Evolutionary conservation across 2,888 invertebrate species (phyloP), one percentile per base, ranked within the genome.

Genomic region (Anagyrus pseudococci): DNA sequence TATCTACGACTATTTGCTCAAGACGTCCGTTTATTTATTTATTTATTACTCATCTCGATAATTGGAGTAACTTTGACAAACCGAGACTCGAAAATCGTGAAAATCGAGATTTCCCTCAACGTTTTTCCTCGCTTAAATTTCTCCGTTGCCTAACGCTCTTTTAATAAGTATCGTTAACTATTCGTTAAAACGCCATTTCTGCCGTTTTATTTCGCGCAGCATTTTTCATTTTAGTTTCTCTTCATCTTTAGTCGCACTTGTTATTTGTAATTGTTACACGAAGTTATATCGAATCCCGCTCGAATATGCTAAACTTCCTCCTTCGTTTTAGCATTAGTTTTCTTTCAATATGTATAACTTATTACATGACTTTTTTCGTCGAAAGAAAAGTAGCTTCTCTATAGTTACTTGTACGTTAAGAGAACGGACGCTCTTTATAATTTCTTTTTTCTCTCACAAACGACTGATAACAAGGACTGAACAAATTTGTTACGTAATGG

Each of bases 231-330:
- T 58, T 43, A n/a, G 13, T 37, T 10, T 8, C 15, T 4, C 15
- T 37, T 10, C 33, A 37, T 37, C 10, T n/a, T 57, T 44, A 49
- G 46, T 58, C 58, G 54, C 46, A 61, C 48, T 65, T 57, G 55
- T 57, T 54, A 58, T 58, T 62, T 62, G 43, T 56, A 52, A 48
- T 55, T 52, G 43, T 59, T 41, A 58, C 41, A 63, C 57, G 58
- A 63, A 60, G 62, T 60, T 59, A 66, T 59, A 60, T 66, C 58
- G 62, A 66, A 66, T 60, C 60, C 55, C 58, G 67, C 59, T 67
- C 58, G 60, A 66, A 57, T 64, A 19, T 53, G 54, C 41, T 54
- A 44, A 62, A 50, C 41, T 50, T 20, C 43, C n/a, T 48, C 29
- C 54, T 60, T 54, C 41, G 58, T 37, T 49, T 53, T 61, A 49